Conservation (phyloP, 2,113 vertebrate species). For the Phalacrocorax pelagicus region DNA sequence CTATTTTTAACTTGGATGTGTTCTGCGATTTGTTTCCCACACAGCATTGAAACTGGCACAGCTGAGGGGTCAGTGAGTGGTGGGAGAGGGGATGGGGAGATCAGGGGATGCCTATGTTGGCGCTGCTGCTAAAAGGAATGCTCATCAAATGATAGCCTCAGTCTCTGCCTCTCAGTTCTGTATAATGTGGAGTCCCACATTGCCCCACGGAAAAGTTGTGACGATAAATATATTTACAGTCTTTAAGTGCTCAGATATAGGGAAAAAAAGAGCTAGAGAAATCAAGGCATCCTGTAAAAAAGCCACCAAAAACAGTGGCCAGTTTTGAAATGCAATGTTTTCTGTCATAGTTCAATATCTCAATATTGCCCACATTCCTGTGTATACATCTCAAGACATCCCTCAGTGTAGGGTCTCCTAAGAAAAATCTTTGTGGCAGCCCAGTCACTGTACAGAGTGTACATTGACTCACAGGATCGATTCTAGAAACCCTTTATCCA, state of each 20-base stretch:
- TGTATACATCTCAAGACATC: background rate
- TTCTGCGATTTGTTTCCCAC: slow-evolving; percentile 28
- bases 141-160: background rate
- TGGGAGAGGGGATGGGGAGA: background rate
- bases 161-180: background rate
- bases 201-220: background rate
- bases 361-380: background rate
- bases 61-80: background rate
- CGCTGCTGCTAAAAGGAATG: background rate
- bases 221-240: background rate
- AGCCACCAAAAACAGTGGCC: background rate
- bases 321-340: background rate
- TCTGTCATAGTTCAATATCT: background rate
- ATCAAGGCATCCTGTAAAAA: background rate
- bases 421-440: background rate
- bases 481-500: background rate
- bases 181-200: background rate
- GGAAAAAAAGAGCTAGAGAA: background rate
- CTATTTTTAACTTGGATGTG: slow-evolving; percentile 54
- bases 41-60: background rate
- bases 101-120: background rate
- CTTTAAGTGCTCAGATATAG: background rate
- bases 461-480: background rate
- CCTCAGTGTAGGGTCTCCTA: background rate
- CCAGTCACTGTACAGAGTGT: background rate